Percentiles rank a stretch among this genome's conserved stretches.
Conservation (phyloP, 2,797 vertebrate genomes). For the Sandelia bainsii region DNA sequence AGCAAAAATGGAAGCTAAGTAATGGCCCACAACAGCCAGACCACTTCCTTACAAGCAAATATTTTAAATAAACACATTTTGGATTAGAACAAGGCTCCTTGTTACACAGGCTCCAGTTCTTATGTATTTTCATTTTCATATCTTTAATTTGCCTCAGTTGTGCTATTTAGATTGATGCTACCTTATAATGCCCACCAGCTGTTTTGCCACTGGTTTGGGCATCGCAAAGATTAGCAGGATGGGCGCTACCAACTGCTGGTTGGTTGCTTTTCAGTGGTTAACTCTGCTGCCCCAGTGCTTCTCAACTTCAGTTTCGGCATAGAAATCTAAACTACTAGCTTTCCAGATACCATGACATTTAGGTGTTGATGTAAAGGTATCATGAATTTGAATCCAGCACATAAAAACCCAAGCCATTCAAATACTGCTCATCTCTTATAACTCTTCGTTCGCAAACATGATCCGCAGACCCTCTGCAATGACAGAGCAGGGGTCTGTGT, state of each 20-base stretch:
- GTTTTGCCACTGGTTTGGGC: too few relatives aligned
- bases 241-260: too few relatives aligned
- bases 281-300: neutral
- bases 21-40: neutral
- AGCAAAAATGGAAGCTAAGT: neutral
- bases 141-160: neutral
- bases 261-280: too few relatives aligned
- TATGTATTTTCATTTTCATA: neutral
- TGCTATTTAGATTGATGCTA: too few relatives aligned
- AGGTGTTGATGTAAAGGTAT: neutral
- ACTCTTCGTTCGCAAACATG: neutral
- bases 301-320: neutral
- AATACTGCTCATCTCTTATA: neutral
- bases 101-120: neutral
- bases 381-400: neutral
- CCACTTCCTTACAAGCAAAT: neutral
- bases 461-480: neutral
- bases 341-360: too few relatives aligned
- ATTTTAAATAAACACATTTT: too few relatives aligned
- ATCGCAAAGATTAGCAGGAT: too few relatives aligned
- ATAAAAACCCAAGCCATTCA: neutral
- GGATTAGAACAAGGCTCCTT: too few relatives aligned
- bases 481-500: conserved; percentile 3
- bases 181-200: too few relatives aligned
- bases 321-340: too few relatives aligned